Conservation (phyloP, 2,113 vertebrate species). For the Nesogale talazaci region DNA sequence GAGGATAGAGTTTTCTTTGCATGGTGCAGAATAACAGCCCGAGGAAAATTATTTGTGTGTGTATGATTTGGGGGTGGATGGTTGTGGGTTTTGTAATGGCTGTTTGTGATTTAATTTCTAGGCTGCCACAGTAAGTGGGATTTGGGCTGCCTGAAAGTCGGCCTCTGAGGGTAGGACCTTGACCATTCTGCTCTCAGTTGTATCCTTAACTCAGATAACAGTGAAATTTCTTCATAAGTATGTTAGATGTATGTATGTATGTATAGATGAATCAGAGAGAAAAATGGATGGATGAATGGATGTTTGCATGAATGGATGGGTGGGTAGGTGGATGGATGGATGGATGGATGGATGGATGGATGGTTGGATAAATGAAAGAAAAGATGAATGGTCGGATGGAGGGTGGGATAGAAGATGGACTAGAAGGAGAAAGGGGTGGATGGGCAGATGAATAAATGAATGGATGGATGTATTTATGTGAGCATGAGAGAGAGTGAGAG, state of each 20-base stretch:
- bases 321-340: not conserved
- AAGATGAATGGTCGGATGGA: not conserved
- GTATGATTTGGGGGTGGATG: not conserved
- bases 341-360: not conserved
- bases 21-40: not conserved
- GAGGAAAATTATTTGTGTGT: not conserved
- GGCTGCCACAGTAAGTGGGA: not conserved
- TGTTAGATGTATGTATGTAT: too few relatives aligned
- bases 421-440: not conserved
- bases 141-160: not conserved
- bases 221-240: not conserved
- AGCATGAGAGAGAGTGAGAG: too few relatives aligned
- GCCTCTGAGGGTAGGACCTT: not conserved
- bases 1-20: not conserved
- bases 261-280: not conserved
- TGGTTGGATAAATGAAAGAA: not conserved
- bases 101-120: not conserved
- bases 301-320: too few relatives aligned
- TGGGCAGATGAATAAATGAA: not conserved
- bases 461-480: not conserved
- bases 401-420: not conserved
- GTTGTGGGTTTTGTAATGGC: not conserved
- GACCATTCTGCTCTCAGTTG: not conserved
- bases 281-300: not conserved
- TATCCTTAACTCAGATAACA: not conserved